Evolutionary conservation across 1,140 invertebrate species (phyloP).

Genomic region (Cotesia chilonis): DNA sequence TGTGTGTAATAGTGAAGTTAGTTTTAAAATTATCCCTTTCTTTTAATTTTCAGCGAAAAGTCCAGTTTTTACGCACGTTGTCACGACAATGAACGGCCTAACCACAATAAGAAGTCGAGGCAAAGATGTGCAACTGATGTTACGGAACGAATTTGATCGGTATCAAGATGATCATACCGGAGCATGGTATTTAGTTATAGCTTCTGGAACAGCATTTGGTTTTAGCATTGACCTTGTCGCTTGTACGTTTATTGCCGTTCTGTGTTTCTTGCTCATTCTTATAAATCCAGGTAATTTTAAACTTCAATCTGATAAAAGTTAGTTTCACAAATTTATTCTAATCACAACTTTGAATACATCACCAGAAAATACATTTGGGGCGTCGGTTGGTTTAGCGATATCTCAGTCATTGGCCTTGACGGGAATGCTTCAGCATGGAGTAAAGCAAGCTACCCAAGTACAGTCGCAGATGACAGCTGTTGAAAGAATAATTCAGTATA

Average conservation of each 20-base stretch:
- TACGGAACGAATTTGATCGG: conserved; percentile 77
- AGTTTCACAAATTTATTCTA: too few relatives aligned
- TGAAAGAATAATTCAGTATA: conserved; percentile 81
- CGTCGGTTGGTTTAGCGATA: conserved; percentile 82
- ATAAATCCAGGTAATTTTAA: conserved; percentile 47
- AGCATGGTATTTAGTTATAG: conserved; percentile 72
- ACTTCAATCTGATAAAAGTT: background rate
- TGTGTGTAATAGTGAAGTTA: background rate
- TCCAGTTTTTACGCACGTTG: conserved; percentile 86
- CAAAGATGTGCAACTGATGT: conserved; percentile 67
- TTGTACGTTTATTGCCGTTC: conserved; percentile 46
- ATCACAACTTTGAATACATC: background rate
- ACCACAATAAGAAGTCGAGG: conserved; percentile 81
- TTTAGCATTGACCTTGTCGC: conserved; percentile 50
- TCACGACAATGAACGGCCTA: conserved; percentile 79
- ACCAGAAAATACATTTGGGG: conserved; percentile 60
- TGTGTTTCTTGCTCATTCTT: conserved; percentile 62
- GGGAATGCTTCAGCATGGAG: conserved; percentile 85
- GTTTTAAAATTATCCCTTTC: background rate
- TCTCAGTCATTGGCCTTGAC: conserved; percentile 83
- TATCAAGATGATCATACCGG: conserved; percentile 74
- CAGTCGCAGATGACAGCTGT: conserved; percentile 85
- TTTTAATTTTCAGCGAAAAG: conserved; percentile 68
- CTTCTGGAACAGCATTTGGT: conserved; percentile 68
- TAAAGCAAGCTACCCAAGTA: conserved; percentile 77